Percentiles rank a stretch among this genome's conserved stretches.
Conservation (phyloP, 2,113 vertebrate genomes). For the Amphiprion ocellaris region DNA sequence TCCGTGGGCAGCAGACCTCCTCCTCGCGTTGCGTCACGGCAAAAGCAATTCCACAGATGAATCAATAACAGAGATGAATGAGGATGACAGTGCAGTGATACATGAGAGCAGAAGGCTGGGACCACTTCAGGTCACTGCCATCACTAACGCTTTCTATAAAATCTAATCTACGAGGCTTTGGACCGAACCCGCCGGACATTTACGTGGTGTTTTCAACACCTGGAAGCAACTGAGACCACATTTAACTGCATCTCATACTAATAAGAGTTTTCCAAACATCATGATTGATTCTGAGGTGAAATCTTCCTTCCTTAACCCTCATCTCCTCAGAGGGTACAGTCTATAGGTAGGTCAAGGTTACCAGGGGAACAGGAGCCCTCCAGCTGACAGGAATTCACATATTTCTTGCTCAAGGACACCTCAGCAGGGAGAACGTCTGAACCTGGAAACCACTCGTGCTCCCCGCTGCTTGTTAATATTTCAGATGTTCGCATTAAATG, state of each 20-base stretch:
- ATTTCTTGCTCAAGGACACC: constrained; percentile 27
- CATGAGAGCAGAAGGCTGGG: constrained; percentile 31
- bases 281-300: constrained; percentile 1
- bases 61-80: constrained; percentile 75
- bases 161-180: constrained; percentile 21
- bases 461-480: background rate
- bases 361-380: background rate
- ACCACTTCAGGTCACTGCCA: constrained; percentile 31
- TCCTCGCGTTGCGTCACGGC: constrained; percentile 53
- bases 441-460: background rate
- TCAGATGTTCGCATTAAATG: too few relatives aligned
- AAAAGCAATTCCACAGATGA: constrained; percentile 73
- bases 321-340: constrained; percentile 4
- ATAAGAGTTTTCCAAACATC: background rate
- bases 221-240: background rate
- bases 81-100: constrained; percentile 53
- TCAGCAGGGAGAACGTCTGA: background rate
- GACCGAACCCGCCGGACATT: background rate
- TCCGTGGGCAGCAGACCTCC: constrained; percentile 37
- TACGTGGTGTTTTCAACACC: background rate
- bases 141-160: constrained; percentile 31
- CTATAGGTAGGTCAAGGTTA: constrained; percentile 20
- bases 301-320: background rate
- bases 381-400: background rate
- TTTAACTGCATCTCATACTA: background rate